A percentile compares a stretch with the other conserved stretches of the same genome.
phyloP scores from a whole-genome alignment of 1,140 invertebrate genomes.

The Amyelois transitella region DNA sequence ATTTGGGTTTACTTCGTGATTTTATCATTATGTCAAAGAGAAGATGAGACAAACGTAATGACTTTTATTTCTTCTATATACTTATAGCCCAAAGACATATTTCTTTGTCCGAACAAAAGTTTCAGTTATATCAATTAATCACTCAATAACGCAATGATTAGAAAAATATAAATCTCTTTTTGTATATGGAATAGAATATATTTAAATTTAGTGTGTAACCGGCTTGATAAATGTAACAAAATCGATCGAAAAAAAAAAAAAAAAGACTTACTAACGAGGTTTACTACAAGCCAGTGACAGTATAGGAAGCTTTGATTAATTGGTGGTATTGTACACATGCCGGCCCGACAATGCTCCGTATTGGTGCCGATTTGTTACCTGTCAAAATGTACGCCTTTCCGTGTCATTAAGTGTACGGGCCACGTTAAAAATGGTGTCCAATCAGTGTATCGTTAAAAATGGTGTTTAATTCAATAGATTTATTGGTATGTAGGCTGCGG shows the following conservation, averaged over 20 bases:
- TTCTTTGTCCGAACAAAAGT: no score
- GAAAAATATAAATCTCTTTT: no score
- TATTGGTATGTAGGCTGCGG: not conserved
- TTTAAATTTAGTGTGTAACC: no score
- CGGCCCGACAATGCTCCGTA: conserved; percentile 1
- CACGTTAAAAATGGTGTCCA: not conserved
- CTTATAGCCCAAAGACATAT: no score
- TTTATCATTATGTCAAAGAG: no score
- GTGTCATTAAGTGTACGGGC: conserved; percentile 4
- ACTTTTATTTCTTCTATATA: no score
- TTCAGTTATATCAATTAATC: no score
- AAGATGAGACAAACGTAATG: no score
- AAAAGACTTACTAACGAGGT: not conserved
- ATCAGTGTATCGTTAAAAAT: not conserved
- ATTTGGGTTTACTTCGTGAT: no score
- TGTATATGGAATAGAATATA: no score
- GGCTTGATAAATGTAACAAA: not conserved
- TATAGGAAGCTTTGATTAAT: not conserved
- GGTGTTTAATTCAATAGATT: not conserved
- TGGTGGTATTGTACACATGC: not conserved
- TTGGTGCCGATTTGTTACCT: conserved; percentile 5
- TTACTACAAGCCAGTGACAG: not conserved
- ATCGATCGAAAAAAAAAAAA: not conserved
- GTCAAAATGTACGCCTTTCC: conserved; percentile 6
- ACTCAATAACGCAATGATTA: no score